These are phyloP conservation scores for Microchrysa polita DNA, from an alignment of 2,888 invertebrate species.

Conservation along the genomic window DNA sequence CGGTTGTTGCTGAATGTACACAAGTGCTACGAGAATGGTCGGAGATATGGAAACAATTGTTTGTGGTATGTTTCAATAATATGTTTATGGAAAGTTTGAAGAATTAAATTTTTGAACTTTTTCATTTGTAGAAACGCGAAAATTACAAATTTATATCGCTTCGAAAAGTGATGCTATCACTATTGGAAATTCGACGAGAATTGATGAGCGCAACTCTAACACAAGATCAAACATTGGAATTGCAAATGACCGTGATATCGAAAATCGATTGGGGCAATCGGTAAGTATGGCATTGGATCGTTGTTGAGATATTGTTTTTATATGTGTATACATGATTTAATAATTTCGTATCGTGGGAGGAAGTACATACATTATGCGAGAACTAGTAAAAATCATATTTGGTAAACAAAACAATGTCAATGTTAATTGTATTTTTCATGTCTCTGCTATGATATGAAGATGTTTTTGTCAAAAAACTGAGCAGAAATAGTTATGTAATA, in stretches of 20 bases:
- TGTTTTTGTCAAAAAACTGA: no score
- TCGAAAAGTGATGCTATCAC: slow-evolving; percentile 88
- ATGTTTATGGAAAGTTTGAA: slow-evolving; percentile 23
- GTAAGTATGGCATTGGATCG: no score
- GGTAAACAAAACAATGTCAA: no score
- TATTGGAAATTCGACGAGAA: slow-evolving; percentile 85
- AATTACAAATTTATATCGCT: slow-evolving; percentile 86
- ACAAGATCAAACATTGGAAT: slow-evolving; percentile 87
- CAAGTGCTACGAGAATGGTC: slow-evolving; percentile 94
- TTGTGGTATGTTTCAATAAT: slow-evolving; percentile 75
- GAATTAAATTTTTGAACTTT: neutral
- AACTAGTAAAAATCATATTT: no score
- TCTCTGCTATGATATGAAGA: no score
- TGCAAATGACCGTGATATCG: slow-evolving; percentile 85
- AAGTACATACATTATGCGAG: no score
- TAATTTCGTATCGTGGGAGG: no score
- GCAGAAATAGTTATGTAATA: no score
- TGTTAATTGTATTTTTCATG: no score
- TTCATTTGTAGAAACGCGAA: slow-evolving; percentile 75
- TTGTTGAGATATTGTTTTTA: no score
- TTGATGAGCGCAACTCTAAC: slow-evolving; percentile 89
- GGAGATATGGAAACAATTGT: slow-evolving; percentile 89
- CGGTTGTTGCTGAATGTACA: slow-evolving; percentile 90
- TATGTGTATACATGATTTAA: no score
- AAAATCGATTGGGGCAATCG: slow-evolving; percentile 97